Base-by-base conservation (phyloP, 2,113 vertebrate species). In the Riparia riparia region DNA sequence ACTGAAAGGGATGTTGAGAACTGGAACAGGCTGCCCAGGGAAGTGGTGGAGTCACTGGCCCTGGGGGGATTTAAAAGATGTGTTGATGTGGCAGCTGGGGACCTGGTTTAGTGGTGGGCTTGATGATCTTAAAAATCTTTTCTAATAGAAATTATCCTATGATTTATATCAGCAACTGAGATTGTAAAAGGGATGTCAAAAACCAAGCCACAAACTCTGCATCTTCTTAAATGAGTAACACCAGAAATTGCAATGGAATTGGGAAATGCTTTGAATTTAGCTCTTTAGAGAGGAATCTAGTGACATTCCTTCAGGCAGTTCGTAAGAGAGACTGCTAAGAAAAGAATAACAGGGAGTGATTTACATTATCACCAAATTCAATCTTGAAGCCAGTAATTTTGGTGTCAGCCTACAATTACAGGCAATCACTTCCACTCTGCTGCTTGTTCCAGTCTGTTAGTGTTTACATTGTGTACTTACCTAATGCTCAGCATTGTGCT, bases 341-440 rank as follows among this genome's bases (percentile, higher is more conserved):
- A 88, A 82, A 90, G 94, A 92, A 74, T 96, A 93, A 45, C 41
- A 64, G 88, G 77, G 87, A 64, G 68, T 86, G 93, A 95, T 95
- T 86, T 91, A 95, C 79, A 93, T 96, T 93, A 96, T 95, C 69
- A 68, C 81, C 74, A 94, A 86, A 94, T 97, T 91, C 84, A 82
- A 14, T 94, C 89, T 90, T 76, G 85, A 95, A 97, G 92, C 79
- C 81, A 65, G 89, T 95, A 96, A 96, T 96, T 95, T 94, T 73
- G 78, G 64, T 97, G 80, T 94, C 74, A 89, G 16, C 42, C 89
- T 78, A 41, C 53, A 95, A 92, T 93, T 95, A 95, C 78, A 93
- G 78, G 58, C 56, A 95, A 96, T 94, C 80, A 21, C 69, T 91
- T 82, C 65, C 61, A 86, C 70, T 82, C 0, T 1, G 44, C 82